Evolutionary conservation across 2,113 vertebrate genomes (phyloP).

Genomic region (Chauna torquata): DNA sequence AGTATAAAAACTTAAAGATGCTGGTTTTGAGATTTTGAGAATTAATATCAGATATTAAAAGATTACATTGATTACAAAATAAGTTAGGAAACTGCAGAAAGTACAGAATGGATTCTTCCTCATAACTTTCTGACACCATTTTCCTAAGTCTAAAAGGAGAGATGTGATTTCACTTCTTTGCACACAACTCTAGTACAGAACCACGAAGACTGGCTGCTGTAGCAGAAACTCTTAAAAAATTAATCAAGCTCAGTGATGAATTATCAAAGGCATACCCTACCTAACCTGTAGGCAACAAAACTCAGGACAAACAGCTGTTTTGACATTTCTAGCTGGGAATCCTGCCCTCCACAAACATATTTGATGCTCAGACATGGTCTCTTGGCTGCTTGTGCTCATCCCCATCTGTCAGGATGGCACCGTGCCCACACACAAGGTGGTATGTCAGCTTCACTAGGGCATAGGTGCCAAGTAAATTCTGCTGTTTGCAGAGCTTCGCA

Average conservation of each 20-base stretch:
- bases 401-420: constrained; percentile 77
- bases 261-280: constrained; percentile 8
- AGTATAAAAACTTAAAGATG: neutral
- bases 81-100: neutral
- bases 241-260: constrained; percentile 38
- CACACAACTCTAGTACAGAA: neutral
- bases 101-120: neutral
- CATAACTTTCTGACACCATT: neutral
- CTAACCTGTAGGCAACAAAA: constrained; percentile 30
- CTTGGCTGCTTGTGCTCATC: constrained; percentile 49
- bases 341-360: constrained; percentile 66
- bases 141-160: neutral
- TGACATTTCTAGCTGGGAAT: constrained; percentile 60
- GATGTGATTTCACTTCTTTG: neutral
- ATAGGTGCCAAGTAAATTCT: constrained; percentile 66
- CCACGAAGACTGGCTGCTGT: neutral
- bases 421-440: constrained; percentile 70
- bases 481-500: constrained; percentile 53
- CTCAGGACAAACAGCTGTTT: constrained; percentile 66
- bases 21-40: neutral
- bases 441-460: constrained; percentile 52
- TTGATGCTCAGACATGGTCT: constrained; percentile 73
- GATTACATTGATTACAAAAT: neutral
- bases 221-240: constrained; percentile 17
- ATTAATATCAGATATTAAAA: neutral